Evolutionary conservation across 2,888 invertebrate genomes (phyloP).

Genomic region (Pyrgus malvae): DNA sequence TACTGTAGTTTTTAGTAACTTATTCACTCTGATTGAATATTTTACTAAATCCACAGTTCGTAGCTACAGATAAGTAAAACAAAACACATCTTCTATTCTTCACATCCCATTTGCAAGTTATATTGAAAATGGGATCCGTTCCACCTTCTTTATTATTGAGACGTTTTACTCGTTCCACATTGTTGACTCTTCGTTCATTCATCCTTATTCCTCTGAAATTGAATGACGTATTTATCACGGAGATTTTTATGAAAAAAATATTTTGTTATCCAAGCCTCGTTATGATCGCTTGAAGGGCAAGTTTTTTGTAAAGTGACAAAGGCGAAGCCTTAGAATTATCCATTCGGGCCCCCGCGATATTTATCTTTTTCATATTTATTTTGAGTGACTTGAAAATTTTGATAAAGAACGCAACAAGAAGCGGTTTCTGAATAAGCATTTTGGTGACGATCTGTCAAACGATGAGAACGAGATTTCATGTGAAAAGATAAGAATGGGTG

Average conservation of each 20-base stretch:
- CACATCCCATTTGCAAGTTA: conserved; percentile 45
- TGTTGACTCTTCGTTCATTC: conserved; percentile 46
- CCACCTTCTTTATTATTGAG: conserved; percentile 48
- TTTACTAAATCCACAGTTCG: too few relatives aligned
- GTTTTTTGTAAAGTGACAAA: conserved; percentile 25
- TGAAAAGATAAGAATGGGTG: too few relatives aligned
- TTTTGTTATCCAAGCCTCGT: conserved; percentile 21
- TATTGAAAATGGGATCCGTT: conserved; percentile 66
- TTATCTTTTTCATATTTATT: conserved; percentile 6
- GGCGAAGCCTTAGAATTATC: conserved; percentile 10
- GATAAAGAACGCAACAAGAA: neutral
- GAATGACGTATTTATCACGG: conserved; percentile 33
- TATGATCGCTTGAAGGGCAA: conserved; percentile 6
- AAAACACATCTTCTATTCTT: too few relatives aligned
- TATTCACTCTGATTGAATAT: too few relatives aligned
- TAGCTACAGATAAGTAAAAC: neutral
- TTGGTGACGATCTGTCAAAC: too few relatives aligned
- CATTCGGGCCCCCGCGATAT: conserved; percentile 16
- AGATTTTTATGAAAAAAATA: conserved; percentile 19
- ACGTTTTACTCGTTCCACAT: conserved; percentile 61
- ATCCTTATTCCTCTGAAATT: conserved; percentile 37
- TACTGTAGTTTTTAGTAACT: too few relatives aligned
- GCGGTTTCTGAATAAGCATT: too few relatives aligned
- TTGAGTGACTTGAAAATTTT: neutral
- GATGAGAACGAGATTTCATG: too few relatives aligned